These are phyloP conservation scores for Drosophila carrolli DNA, from an alignment of 1,140 invertebrate species.

Conservation along the genomic window DNA sequence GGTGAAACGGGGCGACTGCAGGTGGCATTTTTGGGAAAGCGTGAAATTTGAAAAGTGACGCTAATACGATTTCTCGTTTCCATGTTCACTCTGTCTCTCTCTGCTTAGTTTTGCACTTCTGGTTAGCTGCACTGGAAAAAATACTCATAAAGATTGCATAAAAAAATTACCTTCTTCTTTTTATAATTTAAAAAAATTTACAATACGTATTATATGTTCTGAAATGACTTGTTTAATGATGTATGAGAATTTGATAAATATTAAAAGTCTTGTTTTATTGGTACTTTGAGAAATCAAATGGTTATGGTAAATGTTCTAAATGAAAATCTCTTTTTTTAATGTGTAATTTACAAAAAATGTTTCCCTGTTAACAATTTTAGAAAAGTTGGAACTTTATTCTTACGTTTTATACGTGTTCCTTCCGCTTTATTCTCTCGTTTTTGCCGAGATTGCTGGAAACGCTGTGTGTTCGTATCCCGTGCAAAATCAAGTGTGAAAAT, in stretches of 20 bases:
- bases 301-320: too few species aligned
- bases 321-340: too few species aligned
- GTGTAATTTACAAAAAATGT: too few species aligned
- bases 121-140: slow-evolving; percentile 6
- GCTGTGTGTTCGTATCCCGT: slow-evolving; percentile 12
- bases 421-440: not conserved
- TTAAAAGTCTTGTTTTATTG: too few species aligned
- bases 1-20: not conserved
- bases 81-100: not conserved
- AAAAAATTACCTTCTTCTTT: too few species aligned
- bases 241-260: too few species aligned
- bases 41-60: slow-evolving; percentile 78
- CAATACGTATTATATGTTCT: too few species aligned
- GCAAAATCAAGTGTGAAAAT: slow-evolving; percentile 74
- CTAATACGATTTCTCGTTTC: slow-evolving; percentile 66
- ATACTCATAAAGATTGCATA: not conserved
- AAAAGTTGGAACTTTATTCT: too few species aligned
- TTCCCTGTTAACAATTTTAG: too few species aligned
- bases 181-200: too few species aligned
- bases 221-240: too few species aligned
- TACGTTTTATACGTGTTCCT: not conserved
- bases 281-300: too few species aligned
- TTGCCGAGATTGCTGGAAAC: not conserved
- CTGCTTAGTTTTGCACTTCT: not conserved
- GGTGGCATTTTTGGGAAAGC: slow-evolving; percentile 40